Evolutionary conservation across 2,797 vertebrate genomes (phyloP).

Genomic region (Paguma larvata): DNA sequence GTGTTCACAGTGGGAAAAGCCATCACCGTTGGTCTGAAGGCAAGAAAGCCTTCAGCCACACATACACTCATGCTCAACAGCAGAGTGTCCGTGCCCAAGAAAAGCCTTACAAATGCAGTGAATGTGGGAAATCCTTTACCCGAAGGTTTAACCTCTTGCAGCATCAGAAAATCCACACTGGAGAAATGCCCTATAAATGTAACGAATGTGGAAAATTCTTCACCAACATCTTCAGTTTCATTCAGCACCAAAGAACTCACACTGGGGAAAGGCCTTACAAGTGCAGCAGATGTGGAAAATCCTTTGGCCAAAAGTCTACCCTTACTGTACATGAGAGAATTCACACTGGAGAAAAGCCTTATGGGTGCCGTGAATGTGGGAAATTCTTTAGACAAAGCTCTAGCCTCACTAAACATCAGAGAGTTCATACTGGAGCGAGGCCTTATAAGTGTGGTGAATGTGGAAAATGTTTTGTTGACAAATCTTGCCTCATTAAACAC

Average conservation of each 20-base stretch:
- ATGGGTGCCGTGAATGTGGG: neutral
- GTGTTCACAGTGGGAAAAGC: neutral
- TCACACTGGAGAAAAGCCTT: neutral
- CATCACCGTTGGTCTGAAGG: neutral
- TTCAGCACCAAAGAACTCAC: slow-evolving; percentile 30
- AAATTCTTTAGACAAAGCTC: neutral
- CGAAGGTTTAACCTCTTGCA: neutral
- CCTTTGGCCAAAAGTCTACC: neutral
- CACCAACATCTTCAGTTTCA: slow-evolving; percentile 31
- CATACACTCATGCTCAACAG: neutral
- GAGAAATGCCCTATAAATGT: slow-evolving; percentile 42
- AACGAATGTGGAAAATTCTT: slow-evolving; percentile 70
- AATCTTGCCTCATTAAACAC: neutral
- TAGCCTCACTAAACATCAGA: neutral
- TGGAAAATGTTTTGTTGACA: neutral
- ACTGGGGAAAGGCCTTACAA: slow-evolving; percentile 36
- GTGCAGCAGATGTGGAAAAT: slow-evolving; percentile 19
- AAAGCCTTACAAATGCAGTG: neutral
- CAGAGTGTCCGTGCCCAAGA: neutral
- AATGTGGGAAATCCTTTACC: neutral
- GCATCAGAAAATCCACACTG: slow-evolving; percentile 53
- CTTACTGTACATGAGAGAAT: neutral
- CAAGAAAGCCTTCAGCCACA: neutral
- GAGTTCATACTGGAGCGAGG: slow-evolving; percentile 51
- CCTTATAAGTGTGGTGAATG: neutral